Conservation (phyloP, 2,888 invertebrate species). For the Thalpophila matura region DNA sequence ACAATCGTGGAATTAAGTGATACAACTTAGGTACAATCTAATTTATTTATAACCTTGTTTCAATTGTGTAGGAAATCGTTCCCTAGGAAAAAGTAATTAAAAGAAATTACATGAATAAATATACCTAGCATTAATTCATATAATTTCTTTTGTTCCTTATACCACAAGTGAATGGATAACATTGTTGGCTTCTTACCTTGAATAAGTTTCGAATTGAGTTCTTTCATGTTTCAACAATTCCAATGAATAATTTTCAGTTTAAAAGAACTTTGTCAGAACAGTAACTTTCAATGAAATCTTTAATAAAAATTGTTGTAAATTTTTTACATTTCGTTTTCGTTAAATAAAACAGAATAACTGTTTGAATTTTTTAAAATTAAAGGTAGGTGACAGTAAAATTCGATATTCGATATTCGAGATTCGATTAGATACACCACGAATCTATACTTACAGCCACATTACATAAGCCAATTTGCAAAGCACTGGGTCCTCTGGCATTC, state of each 20-base stretch:
- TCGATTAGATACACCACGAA: conserved; percentile 27
- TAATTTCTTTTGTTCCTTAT: conserved; percentile 11
- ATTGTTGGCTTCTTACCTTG: conserved; percentile 40
- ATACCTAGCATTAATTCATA: not conserved
- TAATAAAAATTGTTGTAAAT: conserved; percentile 21
- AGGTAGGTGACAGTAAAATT: conserved; percentile 26
- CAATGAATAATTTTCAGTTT: conserved; percentile 43
- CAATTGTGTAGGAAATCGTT: no score
- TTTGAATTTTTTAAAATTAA: conserved; percentile 36
- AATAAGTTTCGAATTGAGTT: conserved; percentile 47
- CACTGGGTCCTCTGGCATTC: no score
- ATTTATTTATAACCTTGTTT: conserved; percentile 12
- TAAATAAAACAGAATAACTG: conserved; percentile 16
- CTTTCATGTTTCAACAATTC: conserved; percentile 49
- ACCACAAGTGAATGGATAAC: conserved; percentile 27
- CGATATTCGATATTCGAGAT: no score
- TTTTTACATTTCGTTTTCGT: conserved; percentile 23
- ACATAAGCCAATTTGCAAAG: no score
- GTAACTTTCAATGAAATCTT: conserved; percentile 40
- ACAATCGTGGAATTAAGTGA: no score
- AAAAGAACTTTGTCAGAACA: conserved; percentile 33
- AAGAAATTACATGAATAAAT: no score
- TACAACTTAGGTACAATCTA: not conserved
- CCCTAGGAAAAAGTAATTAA: no score
- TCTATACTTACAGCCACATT: conserved; percentile 15